Evolutionary conservation across 2,797 vertebrate species (phyloP).

Genomic region (Perdix hodgsoniae): DNA sequence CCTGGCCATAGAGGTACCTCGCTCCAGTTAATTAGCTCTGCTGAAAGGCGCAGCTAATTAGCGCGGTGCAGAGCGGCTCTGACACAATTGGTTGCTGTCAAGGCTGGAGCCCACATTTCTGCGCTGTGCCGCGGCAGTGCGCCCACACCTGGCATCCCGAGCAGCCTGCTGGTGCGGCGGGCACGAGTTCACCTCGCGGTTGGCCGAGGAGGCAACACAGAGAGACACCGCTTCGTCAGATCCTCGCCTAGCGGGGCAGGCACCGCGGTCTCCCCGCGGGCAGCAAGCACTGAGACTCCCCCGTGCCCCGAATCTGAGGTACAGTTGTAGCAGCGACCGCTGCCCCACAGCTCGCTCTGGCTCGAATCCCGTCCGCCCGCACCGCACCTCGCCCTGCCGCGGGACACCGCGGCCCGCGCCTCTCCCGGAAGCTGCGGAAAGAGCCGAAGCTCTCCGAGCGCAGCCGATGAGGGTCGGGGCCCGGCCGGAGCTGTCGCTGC

Average conservation of each 20-base stretch:
- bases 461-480: neutral
- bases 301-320: neutral
- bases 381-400: too few relatives aligned
- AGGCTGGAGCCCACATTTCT: neutral
- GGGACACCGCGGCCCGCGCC: too few relatives aligned
- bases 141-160: too few relatives aligned
- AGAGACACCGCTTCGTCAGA: accelerated
- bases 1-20: neutral
- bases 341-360: accelerated
- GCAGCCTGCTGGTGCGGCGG: too few relatives aligned
- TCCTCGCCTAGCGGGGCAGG: accelerated
- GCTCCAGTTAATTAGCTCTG: slow-evolving; percentile 31
- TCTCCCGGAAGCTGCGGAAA: neutral
- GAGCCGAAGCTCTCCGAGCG: neutral
- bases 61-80: neutral
- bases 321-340: accelerated
- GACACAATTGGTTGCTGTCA: neutral
- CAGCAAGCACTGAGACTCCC: neutral
- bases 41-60: slow-evolving; percentile 11
- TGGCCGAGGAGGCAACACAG: accelerated
- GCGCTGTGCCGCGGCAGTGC: too few relatives aligned
- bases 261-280: accelerated
- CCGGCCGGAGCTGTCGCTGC: neutral
- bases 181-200: too few relatives aligned
- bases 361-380: neutral